A percentile compares a stretch with the other conserved stretches of the same genome.
These are phyloP conservation scores for Mystacides longicornis DNA, from an alignment of 2,888 invertebrate species.

Conservation along the genomic window DNA sequence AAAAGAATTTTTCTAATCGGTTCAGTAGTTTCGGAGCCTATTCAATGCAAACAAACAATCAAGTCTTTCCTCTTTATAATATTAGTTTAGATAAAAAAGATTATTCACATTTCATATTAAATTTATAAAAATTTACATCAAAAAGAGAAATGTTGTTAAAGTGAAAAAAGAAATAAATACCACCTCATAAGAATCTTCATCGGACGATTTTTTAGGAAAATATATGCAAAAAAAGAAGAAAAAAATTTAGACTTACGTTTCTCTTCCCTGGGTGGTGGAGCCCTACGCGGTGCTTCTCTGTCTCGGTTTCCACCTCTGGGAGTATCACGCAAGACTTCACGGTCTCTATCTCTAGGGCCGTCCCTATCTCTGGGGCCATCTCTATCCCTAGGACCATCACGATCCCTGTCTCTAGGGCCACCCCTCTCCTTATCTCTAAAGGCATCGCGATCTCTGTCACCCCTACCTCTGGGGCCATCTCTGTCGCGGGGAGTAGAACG, in stretches of 20 bases:
- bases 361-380: constrained; percentile 34
- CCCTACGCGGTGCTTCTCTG: constrained; percentile 30
- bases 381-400: constrained; percentile 24
- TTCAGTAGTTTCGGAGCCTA: no score
- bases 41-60: no score
- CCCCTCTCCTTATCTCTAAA: constrained; percentile 26
- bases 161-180: no score
- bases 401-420: constrained; percentile 16
- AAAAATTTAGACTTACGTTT: constrained; percentile 36
- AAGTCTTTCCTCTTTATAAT: no score
- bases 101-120: no score
- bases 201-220: no score
- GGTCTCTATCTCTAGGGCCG: constrained; percentile 29
- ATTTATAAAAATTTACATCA: no score
- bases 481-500: constrained; percentile 15
- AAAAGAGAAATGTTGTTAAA: no score
- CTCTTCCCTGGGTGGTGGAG: constrained; percentile 41
- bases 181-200: no score
- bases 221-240: not conserved
- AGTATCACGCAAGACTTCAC: constrained; percentile 29
- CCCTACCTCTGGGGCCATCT: constrained; percentile 18
- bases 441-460: constrained; percentile 16
- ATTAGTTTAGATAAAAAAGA: no score
- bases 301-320: constrained; percentile 33
- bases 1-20: no score